These are phyloP conservation scores for Stegophylla sp. DNA, from an alignment of 2,888 invertebrate species.

Conservation along the genomic window DNA sequence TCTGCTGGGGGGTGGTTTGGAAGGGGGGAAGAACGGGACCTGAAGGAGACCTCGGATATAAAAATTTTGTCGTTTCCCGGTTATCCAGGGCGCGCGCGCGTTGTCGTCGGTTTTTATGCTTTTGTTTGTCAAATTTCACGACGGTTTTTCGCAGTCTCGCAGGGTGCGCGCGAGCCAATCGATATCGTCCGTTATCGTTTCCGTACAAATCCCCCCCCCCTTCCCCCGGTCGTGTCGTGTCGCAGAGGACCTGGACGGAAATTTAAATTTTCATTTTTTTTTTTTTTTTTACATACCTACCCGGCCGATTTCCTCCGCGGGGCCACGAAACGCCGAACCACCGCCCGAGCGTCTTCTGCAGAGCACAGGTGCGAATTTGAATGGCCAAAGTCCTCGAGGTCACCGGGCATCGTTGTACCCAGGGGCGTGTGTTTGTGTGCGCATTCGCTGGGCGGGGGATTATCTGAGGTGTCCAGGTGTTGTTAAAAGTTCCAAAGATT, in stretches of 20 bases:
- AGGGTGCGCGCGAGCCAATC: constrained; percentile 8
- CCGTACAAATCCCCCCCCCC: not conserved
- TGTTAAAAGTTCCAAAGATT: constrained; percentile 50
- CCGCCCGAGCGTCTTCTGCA: too few relatives aligned
- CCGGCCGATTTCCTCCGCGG: too few relatives aligned
- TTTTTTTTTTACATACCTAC: too few relatives aligned
- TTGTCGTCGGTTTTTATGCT: constrained; percentile 1
- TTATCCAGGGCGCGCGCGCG: not conserved
- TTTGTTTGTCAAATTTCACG: constrained; percentile 43
- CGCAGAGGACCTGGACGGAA: too few relatives aligned
- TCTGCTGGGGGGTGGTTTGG: too few relatives aligned
- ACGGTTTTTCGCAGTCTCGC: not conserved
- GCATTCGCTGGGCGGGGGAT: not conserved
- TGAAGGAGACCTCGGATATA: not conserved
- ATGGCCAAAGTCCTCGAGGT: constrained; percentile 16
- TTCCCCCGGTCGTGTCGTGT: too few relatives aligned
- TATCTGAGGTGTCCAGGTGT: constrained; percentile 42
- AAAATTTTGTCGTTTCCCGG: constrained; percentile 42
- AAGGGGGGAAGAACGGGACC: not conserved
- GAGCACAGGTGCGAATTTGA: constrained; percentile 42
- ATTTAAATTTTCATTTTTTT: too few relatives aligned
- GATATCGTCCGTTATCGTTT: not conserved
- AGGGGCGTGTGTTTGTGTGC: not conserved
- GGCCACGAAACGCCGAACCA: too few relatives aligned
- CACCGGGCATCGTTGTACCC: not conserved